Percentiles rank a stretch among this genome's conserved stretches.
Conservation (phyloP, 2,113 vertebrate species). For the Toxostoma redivivum region DNA sequence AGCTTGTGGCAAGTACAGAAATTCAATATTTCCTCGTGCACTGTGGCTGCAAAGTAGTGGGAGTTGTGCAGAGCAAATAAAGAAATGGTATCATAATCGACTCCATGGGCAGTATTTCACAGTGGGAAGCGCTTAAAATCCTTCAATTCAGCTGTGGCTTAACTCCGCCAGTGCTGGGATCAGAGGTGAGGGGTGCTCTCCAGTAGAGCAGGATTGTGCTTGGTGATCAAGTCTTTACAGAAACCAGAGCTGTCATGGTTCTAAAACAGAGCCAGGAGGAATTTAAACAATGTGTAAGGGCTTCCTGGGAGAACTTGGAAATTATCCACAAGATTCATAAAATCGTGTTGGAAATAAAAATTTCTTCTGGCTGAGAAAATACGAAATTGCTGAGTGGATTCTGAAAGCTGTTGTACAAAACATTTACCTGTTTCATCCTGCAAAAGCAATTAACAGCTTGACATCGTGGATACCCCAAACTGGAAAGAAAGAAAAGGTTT, state of each 20-base stretch:
- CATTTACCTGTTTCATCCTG: not conserved
- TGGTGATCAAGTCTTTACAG: not conserved
- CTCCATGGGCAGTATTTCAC: not conserved
- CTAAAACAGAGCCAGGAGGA: not conserved
- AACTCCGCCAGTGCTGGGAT: not conserved
- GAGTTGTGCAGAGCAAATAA: not conserved
- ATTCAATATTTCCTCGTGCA: accelerated
- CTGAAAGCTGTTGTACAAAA: not conserved
- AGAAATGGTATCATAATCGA: not conserved
- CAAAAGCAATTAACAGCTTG: not conserved
- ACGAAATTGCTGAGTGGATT: not conserved
- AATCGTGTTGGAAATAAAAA: conserved; percentile 2
- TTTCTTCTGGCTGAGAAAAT: not conserved
- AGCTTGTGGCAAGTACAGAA: not conserved
- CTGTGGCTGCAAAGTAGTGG: not conserved
- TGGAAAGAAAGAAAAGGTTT: not conserved
- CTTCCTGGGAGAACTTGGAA: not conserved
- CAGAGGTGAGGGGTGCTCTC: not conserved
- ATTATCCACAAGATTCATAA: not conserved
- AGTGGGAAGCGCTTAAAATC: not conserved
- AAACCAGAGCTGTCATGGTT: not conserved
- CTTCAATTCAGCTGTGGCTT: accelerated
- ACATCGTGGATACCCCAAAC: not conserved
- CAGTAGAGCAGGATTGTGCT: not conserved
- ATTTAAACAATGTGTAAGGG: not conserved